Percentiles rank a stretch among this genome's conserved stretches.
Evolutionary conservation across 2,113 vertebrate genomes (phyloP).

Genomic region (Bambusicola thoracicus): DNA sequence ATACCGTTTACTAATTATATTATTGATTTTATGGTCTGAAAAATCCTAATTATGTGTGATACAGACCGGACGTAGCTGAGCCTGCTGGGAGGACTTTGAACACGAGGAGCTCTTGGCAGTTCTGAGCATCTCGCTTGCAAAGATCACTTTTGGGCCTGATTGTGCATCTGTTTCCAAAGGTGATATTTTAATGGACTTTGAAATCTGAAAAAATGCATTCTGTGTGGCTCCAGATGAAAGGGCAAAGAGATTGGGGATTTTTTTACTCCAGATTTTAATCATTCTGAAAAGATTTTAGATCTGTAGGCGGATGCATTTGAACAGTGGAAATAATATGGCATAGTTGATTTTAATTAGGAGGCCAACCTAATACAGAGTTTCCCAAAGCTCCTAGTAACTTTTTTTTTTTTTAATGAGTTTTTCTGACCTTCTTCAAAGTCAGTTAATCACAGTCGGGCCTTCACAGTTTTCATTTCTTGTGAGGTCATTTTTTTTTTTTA

Average conservation of each 20-base stretch:
- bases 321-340: conserved; percentile 33
- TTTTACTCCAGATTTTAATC: conserved; percentile 53
- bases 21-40: conserved; percentile 81
- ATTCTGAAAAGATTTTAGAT: conserved; percentile 39
- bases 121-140: conserved; percentile 42
- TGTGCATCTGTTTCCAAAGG: conserved; percentile 62
- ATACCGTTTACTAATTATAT: conserved; percentile 80
- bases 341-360: conserved; percentile 73
- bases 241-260: conserved; percentile 52
- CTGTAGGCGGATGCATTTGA: conserved; percentile 48
- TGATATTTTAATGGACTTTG: conserved; percentile 65
- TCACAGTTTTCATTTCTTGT: conserved; percentile 19
- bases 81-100: conserved; percentile 74
- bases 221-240: conserved; percentile 76
- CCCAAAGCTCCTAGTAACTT: conserved; percentile 29
- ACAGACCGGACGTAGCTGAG: conserved; percentile 33
- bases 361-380: conserved; percentile 14
- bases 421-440: conserved; percentile 56
- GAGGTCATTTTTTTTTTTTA: background rate
- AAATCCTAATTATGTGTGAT: conserved; percentile 75
- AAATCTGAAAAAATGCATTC: conserved; percentile 58
- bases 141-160: conserved; percentile 57
- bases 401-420: background rate
- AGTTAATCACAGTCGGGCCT: conserved; percentile 30
- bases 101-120: conserved; percentile 53